Evolutionary conservation across 1,140 invertebrate genomes (phyloP), one percentile per base, ranked within the genome.

Genomic region (Augochlora pura): DNA sequence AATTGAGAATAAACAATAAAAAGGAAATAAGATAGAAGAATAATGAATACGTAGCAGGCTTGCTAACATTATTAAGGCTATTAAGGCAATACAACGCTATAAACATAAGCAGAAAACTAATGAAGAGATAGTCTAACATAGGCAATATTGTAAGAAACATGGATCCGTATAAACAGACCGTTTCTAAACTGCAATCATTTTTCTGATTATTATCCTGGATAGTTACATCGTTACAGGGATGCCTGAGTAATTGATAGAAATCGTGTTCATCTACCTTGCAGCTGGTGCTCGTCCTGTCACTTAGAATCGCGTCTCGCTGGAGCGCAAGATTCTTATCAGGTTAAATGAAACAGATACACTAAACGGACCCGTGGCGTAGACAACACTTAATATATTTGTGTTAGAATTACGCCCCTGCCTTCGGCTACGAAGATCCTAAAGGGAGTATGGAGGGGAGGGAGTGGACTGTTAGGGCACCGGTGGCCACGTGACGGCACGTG

Each of bases 401-500:
- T 88, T 90, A 85, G 87, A 89, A 88, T 90, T 91, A 91, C 86
- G 85, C 81, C 83, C 81, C 77, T 80, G 69, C 70, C 64, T 57
- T 23, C 27, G 49, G 14, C 39, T 27, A 12, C 25, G 66, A 65
- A 73, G 63, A 57, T 64, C 46, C 25, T 18, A 14, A 77, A 46
- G 57, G 67, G 32, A 49, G 74, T 14, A 46, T 38, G 39, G 9
- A 25, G n/a, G n/a, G n/a, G n/a, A n/a, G n/a, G n/a, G 59, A 27
- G 54, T 73, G 60, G 52, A 70, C 54, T 27, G 46, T 59, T 64
- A 25, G 69, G 32, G 63, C 76, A 82, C 87, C 88, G 82, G 80
- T 38, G 38, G 86, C 64, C 92, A 92, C 91, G 92, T 90, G 92
- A 73, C 91, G 88, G 76, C 91, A 84, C 91, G 91, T 92, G 91